These are phyloP conservation scores for Pomatostomus ruficeps DNA, from an alignment of 2,113 vertebrate species.

Conservation along the genomic window DNA sequence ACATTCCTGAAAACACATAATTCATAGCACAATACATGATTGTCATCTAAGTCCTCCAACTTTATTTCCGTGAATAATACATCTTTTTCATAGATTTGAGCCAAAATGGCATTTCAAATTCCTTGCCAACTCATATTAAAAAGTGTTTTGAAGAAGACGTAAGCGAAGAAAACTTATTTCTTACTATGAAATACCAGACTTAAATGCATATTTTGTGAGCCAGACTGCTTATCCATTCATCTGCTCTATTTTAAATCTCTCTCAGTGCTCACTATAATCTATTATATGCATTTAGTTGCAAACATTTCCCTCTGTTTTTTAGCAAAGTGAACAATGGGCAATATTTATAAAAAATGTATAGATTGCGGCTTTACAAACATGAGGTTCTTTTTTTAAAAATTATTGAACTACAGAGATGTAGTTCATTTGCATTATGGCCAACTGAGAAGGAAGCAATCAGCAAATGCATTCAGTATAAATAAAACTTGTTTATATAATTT, in stretches of 20 bases:
- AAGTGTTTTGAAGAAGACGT: background rate
- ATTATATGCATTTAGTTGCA: background rate
- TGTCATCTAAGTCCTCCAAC: background rate
- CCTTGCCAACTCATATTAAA: background rate
- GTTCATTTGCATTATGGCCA: background rate
- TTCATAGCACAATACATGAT: background rate
- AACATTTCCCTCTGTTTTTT: background rate
- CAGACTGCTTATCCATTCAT: background rate
- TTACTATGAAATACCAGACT: background rate
- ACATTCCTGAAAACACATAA: background rate
- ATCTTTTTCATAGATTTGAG: background rate
- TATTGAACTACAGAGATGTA: background rate
- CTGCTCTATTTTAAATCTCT: background rate
- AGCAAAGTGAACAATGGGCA: background rate
- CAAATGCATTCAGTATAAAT: slow-evolving; percentile 33
- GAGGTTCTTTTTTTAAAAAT: background rate
- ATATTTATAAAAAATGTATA: background rate
- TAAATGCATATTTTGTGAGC: background rate
- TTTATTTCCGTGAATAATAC: background rate
- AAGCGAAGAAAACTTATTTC: background rate
- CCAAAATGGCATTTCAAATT: background rate
- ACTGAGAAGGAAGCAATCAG: background rate
- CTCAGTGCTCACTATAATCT: background rate
- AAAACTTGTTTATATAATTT: slow-evolving; percentile 26
- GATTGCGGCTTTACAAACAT: background rate